Conservation (phyloP, 2,113 vertebrate genomes). For the Labeo catla region DNA sequence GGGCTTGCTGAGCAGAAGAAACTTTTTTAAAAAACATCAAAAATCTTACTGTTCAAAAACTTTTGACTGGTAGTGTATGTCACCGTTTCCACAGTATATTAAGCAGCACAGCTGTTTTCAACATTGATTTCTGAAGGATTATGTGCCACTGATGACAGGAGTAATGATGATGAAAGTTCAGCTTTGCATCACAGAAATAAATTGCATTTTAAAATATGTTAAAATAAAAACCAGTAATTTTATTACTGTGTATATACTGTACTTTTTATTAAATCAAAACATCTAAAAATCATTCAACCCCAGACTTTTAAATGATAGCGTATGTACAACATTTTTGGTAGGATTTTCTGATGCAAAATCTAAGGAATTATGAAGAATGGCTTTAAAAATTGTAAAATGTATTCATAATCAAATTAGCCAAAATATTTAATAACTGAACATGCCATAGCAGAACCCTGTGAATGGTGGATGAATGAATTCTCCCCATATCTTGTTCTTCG, state of each 20-base stretch:
- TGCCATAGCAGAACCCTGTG: background rate
- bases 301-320: background rate
- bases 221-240: too few relatives aligned
- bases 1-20: background rate
- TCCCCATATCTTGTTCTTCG: background rate
- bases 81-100: too few relatives aligned
- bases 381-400: background rate
- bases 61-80: too few relatives aligned
- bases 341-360: background rate
- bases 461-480: conserved; percentile 2
- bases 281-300: background rate
- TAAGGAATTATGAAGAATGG: background rate
- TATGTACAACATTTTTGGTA: background rate
- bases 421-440: background rate
- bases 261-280: background rate
- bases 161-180: too few relatives aligned
- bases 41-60: too few relatives aligned
- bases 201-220: too few relatives aligned
- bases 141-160: background rate
- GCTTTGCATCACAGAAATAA: too few relatives aligned
- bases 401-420: background rate
- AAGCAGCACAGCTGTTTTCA: background rate
- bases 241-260: too few relatives aligned
- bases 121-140: background rate
- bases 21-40: too few relatives aligned